Evolutionary conservation across 2,797 vertebrate species (phyloP).

Genomic region (Enteromius radiatus): DNA sequence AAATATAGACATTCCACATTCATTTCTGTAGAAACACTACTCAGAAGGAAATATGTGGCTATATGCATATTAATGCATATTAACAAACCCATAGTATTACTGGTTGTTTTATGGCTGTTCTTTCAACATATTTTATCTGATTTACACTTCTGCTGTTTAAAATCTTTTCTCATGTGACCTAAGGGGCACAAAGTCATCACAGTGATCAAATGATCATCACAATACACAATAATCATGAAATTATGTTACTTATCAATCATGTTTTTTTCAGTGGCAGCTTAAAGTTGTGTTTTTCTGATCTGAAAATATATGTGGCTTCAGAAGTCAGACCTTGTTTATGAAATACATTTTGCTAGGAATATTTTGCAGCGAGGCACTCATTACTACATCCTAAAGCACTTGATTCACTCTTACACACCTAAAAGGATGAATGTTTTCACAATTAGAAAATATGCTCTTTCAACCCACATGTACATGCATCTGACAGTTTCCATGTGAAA

Average conservation of each 20-base stretch:
- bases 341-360: neutral
- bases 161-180: neutral
- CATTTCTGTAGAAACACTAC: neutral
- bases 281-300: constrained; percentile 17
- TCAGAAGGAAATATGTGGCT: neutral
- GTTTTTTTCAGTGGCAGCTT: constrained; percentile 4
- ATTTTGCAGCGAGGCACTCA: constrained; percentile 5
- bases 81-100: neutral
- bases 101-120: neutral
- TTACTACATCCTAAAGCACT: constrained; percentile 8
- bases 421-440: constrained; percentile 1
- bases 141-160: neutral
- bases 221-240: constrained; percentile 9
- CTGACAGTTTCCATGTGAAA: neutral
- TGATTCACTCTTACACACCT: constrained; percentile 9
- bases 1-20: constrained; percentile 37
- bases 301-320: constrained; percentile 28
- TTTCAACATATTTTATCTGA: neutral
- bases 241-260: constrained; percentile 4
- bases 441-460: neutral
- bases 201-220: neutral
- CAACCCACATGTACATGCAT: constrained; percentile 13
- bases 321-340: neutral
- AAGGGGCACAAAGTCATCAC: neutral
- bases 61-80: neutral